A percentile compares a stretch with the other conserved stretches of the same genome.
These are phyloP conservation scores for Rhinatrema bivittatum DNA, from an alignment of 2,797 vertebrate genomes.

Conservation along the genomic window DNA sequence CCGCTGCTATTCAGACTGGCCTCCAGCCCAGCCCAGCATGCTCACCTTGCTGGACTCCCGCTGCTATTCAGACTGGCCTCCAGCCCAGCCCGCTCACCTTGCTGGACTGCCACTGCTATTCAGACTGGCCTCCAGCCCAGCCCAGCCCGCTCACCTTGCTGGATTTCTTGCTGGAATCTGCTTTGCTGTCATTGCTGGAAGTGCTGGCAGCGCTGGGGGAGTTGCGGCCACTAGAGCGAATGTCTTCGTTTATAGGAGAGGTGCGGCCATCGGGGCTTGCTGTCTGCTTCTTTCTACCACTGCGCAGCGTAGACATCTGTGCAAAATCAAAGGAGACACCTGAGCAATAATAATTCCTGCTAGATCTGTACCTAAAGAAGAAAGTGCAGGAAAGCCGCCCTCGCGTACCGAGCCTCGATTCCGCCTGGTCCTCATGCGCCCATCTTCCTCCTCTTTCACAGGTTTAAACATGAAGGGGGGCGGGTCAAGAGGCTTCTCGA, in stretches of 20 bases:
- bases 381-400: too few species aligned
- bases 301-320: constrained; percentile 97
- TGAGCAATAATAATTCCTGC: too few species aligned
- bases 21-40: too few species aligned
- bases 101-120: too few species aligned
- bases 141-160: constrained; percentile 63
- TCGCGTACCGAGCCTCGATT: constrained; percentile 89
- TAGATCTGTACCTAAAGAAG: too few species aligned
- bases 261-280: constrained; percentile 91
- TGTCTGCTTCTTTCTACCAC: constrained; percentile 97
- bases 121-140: not conserved
- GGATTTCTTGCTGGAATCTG: constrained; percentile 81
- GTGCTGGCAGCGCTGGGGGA: constrained; percentile 95
- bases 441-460: constrained; percentile 98
- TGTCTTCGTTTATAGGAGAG: constrained; percentile 89
- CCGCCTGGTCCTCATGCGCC: constrained; percentile 97
- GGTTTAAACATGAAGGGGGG: constrained; percentile 99
- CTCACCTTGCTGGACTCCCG: too few species aligned
- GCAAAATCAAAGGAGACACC: not conserved
- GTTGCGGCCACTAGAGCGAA: constrained; percentile 89
- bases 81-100: too few species aligned
- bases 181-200: constrained; percentile 96
- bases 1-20: too few species aligned
- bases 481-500: constrained; percentile 96
- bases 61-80: too few species aligned